Conservation (phyloP, 2,888 invertebrate species). For the Metallyticus violacea region DNA sequence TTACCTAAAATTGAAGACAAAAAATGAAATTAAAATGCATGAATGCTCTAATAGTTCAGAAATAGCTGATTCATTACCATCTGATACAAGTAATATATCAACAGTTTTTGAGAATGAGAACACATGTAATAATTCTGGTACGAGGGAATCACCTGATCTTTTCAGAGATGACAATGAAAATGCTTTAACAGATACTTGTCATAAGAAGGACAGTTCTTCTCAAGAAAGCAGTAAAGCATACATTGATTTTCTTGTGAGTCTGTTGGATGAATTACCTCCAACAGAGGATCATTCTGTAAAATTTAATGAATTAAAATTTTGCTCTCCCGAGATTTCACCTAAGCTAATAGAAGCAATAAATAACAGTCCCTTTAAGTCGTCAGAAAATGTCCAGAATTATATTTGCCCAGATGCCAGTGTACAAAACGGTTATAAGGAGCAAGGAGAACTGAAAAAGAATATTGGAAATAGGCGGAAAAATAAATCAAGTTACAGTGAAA, state of each 20-base stretch:
- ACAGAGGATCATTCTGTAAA: neutral
- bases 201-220: neutral
- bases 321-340: neutral
- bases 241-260: constrained; percentile 1
- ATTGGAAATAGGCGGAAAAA: neutral
- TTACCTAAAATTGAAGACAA: neutral
- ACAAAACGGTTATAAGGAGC: neutral
- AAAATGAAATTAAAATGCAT: neutral
- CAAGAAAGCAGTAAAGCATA: neutral
- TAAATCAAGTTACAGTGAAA: neutral
- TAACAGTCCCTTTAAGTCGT: neutral
- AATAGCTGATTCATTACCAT: neutral
- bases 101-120: neutral
- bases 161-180: constrained; percentile 35
- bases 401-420: neutral
- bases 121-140: constrained; percentile 1
- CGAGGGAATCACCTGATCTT: constrained; percentile 39
- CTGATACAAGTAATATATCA: neutral
- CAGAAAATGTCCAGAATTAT: neutral
- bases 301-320: neutral
- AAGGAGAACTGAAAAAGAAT: neutral
- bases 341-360: neutral
- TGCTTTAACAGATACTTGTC: neutral
- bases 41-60: neutral
- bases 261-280: neutral